Conservation (phyloP, 2,888 invertebrate species). For the Sceliomorpha sp. region DNA sequence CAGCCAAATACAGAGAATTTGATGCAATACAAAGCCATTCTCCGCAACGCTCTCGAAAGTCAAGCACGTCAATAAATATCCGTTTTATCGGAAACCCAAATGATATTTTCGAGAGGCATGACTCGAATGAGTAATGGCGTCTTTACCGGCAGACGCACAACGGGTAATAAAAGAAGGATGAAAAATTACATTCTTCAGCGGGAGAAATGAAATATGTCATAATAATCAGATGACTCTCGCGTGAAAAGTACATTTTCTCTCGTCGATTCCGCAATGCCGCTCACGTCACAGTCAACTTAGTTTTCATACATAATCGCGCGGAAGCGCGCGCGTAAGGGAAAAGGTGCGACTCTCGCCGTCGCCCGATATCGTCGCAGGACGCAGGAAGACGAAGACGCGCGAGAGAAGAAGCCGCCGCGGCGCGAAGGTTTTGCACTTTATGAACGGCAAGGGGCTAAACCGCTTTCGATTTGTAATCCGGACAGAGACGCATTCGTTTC, state of each 20-base stretch:
- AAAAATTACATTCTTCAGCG: no score
- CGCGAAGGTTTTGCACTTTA: slow-evolving; percentile 59
- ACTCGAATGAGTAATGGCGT: no score
- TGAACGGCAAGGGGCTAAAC: slow-evolving; percentile 69
- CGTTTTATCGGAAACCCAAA: no score
- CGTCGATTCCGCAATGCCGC: slow-evolving; percentile 60
- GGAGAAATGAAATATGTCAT: slow-evolving; percentile 16
- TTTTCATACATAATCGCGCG: slow-evolving; percentile 68
- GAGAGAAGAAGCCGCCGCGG: slow-evolving; percentile 14
- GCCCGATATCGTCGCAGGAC: no score
- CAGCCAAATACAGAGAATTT: no score
- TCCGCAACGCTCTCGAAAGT: no score
- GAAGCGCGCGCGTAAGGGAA: slow-evolving; percentile 26
- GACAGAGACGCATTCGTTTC: slow-evolving; percentile 67
- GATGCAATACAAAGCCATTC: no score
- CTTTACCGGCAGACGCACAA: no score
- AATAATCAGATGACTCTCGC: slow-evolving; percentile 25
- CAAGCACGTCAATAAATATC: no score
- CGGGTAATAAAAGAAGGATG: no score
- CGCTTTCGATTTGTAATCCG: slow-evolving; percentile 72
- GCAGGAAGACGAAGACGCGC: no score
- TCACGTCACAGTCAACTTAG: slow-evolving; percentile 72
- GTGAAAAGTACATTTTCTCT: slow-evolving; percentile 33
- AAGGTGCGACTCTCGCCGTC: slow-evolving; percentile 27
- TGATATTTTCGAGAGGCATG: no score